Percentiles rank a stretch among this genome's conserved stretches.
Evolutionary conservation across 2,113 vertebrate genomes (phyloP).

Genomic region (Clarias batrachus): DNA sequence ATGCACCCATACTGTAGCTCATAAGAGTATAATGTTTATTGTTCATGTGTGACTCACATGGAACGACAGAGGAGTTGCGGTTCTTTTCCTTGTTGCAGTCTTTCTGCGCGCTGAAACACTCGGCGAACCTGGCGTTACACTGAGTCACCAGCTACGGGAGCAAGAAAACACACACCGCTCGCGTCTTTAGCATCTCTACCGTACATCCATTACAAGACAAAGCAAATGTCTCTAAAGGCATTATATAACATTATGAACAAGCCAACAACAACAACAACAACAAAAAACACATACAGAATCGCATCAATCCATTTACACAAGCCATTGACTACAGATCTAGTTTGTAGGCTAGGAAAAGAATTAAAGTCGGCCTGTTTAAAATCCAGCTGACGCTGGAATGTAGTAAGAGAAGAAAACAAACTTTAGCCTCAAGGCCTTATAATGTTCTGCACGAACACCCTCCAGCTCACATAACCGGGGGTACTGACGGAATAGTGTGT

Average conservation of each 20-base stretch:
- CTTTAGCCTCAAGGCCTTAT: conserved; percentile 35
- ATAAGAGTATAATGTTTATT: no score
- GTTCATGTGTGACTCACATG: conserved; percentile 77
- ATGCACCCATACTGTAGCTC: background rate
- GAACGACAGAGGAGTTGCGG: conserved; percentile 90
- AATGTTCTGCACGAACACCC: conserved; percentile 39
- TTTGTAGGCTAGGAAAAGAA: background rate
- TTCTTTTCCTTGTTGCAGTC: conserved; percentile 98
- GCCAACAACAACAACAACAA: background rate
- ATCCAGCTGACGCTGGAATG: conserved; percentile 18
- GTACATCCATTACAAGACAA: background rate
- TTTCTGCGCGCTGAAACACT: conserved; percentile 92
- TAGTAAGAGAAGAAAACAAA: conserved; percentile 20
- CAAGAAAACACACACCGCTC: conserved; percentile 5
- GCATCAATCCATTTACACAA: conserved; percentile 2
- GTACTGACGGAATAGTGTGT: conserved; percentile 18
- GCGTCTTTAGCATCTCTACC: background rate
- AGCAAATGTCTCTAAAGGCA: no score
- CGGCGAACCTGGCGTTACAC: conserved; percentile 85
- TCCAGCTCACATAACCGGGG: conserved; percentile 40
- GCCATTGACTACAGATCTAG: background rate
- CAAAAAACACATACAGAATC: background rate
- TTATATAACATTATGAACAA: conserved; percentile 1
- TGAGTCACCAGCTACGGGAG: conserved; percentile 84
- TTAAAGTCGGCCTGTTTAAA: conserved; percentile 17